A percentile compares a stretch with the other conserved stretches of the same genome.
phyloP scores from a whole-genome alignment of 2,113 vertebrate genomes.

The Semicossyphus pulcher region DNA sequence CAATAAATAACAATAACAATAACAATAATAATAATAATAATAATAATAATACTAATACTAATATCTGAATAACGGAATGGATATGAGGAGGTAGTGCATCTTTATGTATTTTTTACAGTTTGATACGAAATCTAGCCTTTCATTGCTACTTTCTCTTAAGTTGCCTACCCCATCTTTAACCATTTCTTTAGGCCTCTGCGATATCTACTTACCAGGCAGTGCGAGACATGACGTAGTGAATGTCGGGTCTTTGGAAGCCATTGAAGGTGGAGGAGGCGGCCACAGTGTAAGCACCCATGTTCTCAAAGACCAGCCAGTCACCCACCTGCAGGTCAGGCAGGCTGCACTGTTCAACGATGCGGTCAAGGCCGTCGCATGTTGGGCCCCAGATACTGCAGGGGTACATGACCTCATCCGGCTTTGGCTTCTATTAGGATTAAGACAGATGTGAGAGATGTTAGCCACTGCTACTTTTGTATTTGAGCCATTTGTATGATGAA shows the following conservation, averaged over 20 bases:
- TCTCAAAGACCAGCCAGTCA: slow-evolving; percentile 96
- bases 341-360: slow-evolving; percentile 91
- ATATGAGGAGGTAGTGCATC: too few species aligned
- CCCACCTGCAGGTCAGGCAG: slow-evolving; percentile 94
- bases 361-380: slow-evolving; percentile 95
- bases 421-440: slow-evolving; percentile 85
- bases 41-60: too few species aligned
- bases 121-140: too few species aligned
- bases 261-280: slow-evolving; percentile 98
- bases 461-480: not conserved
- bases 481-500: not conserved
- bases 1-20: too few species aligned
- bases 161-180: not conserved
- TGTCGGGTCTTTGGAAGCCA: slow-evolving; percentile 94
- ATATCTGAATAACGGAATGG: too few species aligned
- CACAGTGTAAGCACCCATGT: slow-evolving; percentile 98
- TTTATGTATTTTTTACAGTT: too few species aligned
- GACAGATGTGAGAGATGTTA: not conserved
- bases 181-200: not conserved
- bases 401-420: slow-evolving; percentile 91
- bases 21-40: too few species aligned
- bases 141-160: too few species aligned
- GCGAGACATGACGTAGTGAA: slow-evolving; percentile 92
- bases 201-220: slow-evolving; percentile 87
- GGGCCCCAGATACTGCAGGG: slow-evolving; percentile 97